Conservation (phyloP, 23 tunicate species). For the Botrylloides violaceus region DNA sequence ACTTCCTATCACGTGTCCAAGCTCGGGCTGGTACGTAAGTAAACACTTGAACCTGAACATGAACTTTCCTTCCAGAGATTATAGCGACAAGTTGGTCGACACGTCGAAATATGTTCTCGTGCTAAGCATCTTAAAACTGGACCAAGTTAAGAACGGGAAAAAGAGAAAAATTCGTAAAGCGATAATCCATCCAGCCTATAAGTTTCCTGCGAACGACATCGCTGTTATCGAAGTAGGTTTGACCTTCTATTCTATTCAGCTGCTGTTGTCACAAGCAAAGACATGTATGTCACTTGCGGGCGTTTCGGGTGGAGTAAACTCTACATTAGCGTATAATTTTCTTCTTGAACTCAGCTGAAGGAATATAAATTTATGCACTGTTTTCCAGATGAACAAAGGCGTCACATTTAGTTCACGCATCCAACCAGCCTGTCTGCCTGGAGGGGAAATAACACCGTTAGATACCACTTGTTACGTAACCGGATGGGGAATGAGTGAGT, state of each 20-base stretch:
- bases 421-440: constrained; percentile 34
- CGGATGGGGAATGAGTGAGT: constrained; percentile 60
- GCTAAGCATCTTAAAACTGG: background rate
- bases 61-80: too few relatives aligned
- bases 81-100: background rate
- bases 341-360: background rate
- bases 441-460: constrained; percentile 34
- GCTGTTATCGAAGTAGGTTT: constrained; percentile 33
- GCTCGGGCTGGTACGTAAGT: too few relatives aligned
- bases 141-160: background rate
- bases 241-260: too few relatives aligned
- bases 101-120: background rate
- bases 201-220: constrained; percentile 39
- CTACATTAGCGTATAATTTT: background rate
- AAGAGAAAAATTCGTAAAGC: background rate
- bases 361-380: background rate
- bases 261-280: too few relatives aligned
- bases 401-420: background rate
- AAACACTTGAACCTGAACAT: too few relatives aligned
- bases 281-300: too few relatives aligned
- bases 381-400: constrained; percentile 7
- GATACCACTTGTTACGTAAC: constrained; percentile 46
- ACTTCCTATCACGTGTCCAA: too few relatives aligned
- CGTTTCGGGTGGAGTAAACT: too few relatives aligned
- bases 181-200: constrained; percentile 24